A percentile compares a stretch with the other conserved stretches of the same genome.
Evolutionary conservation across 2,888 invertebrate species (phyloP).

Genomic region (Patella ulyssiponensis): DNA sequence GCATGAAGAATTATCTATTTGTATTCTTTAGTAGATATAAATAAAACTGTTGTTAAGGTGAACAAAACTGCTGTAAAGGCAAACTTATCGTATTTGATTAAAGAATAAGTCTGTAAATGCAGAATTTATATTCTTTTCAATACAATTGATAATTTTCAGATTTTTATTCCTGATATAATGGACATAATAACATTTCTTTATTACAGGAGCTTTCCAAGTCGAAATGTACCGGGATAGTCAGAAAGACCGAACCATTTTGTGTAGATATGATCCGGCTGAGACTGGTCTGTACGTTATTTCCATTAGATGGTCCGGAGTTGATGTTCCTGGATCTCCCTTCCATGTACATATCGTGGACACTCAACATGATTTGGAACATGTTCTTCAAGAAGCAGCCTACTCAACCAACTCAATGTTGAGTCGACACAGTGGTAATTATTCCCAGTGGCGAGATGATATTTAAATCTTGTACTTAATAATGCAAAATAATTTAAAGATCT

Average conservation of each 20-base stretch:
- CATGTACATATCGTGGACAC: slow-evolving; percentile 99
- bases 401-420: slow-evolving; percentile 16
- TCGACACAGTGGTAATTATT: slow-evolving; percentile 7
- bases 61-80: too few species aligned
- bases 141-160: too few species aligned
- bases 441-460: slow-evolving; percentile 2
- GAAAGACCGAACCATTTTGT: slow-evolving; percentile 96
- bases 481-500: too few species aligned
- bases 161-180: too few species aligned
- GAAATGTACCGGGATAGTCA: slow-evolving; percentile 99
- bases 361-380: slow-evolving; percentile 86
- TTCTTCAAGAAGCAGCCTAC: slow-evolving; percentile 47
- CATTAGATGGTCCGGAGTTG: slow-evolving; percentile 97
- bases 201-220: slow-evolving; percentile 93
- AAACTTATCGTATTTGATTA: too few species aligned
- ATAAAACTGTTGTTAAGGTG: too few species aligned
- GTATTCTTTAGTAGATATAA: too few species aligned
- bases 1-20: too few species aligned
- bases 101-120: too few species aligned
- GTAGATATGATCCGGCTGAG: slow-evolving; percentile 98
- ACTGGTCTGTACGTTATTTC: slow-evolving; percentile 98
- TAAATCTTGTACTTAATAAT: neutral
- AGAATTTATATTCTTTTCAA: too few species aligned
- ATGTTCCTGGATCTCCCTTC: slow-evolving; percentile 98
- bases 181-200: neutral